Base-by-base conservation (phyloP, 1,140 invertebrate species). In the Aricia agestis region DNA sequence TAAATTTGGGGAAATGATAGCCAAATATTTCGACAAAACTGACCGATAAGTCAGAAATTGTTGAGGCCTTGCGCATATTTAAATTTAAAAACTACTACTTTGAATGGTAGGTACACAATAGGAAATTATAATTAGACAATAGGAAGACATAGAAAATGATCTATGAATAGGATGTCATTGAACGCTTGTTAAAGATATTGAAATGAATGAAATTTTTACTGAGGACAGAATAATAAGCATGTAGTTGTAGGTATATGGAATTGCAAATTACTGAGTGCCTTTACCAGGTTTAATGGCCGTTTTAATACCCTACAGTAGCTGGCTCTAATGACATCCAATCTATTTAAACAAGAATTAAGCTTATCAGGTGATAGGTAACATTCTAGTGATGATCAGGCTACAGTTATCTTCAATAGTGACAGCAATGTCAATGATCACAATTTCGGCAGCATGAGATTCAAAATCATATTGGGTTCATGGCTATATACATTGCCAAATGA, bases 401-500 rank as follows among this genome's bases (percentile, higher is more conserved):
- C 36, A 36, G 6, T 36, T 6, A 36, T 6, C 6, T 36, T 36
- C 9, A n/a, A n/a, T n/a, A n/a, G n/a, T n/a, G n/a, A n/a, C n/a
- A n/a, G n/a, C n/a, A n/a, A n/a, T n/a, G n/a, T n/a, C n/a, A n/a
- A n/a, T n/a, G n/a, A n/a, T n/a, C 6, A 52, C 9, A 52, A 52
- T 52, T 52, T 52, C 13, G 45, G 11, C 13, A 52, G 13, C 45
- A 15, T 52, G 45, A 11, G 10, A 52, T 52, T 13, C 45, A 52
- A 7, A 7, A 15, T 52, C 9, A 15, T 52, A 52, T 52, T 52
- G 45, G 13, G 45, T 52, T 52, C 45, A 52, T 52, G 13, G 41
- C 36, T 59, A 41, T 17, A 63, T 41, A 63, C 58, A 41, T 9
- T 63, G 58, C 32, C 59, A 32, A 18, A 69, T 41, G n/a, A 19